Evolutionary conservation across 2,797 vertebrate genomes (phyloP).

Genomic region (Microtus californicus): DNA sequence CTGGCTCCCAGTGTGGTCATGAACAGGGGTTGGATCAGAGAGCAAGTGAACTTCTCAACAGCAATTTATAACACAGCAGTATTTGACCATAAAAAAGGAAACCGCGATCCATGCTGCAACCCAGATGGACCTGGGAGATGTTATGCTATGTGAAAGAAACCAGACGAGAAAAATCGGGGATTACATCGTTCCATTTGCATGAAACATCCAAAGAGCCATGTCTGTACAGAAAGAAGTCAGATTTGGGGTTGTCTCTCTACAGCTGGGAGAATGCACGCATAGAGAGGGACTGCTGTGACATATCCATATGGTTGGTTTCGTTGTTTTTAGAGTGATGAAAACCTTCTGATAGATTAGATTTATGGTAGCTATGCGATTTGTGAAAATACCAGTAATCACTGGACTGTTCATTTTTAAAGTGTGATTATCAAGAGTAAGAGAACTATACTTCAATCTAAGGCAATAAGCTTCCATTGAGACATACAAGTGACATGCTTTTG

Average conservation of each 20-base stretch:
- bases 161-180: not conserved
- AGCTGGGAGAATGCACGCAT: not conserved
- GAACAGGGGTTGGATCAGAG: not conserved
- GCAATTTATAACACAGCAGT: not conserved
- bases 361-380: not conserved
- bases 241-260: not conserved
- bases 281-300: not conserved
- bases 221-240: not conserved
- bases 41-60: not conserved
- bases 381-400: not conserved
- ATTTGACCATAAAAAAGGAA: not conserved
- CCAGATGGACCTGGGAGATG: not conserved
- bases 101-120: not conserved
- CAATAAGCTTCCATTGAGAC: conserved; percentile 16
- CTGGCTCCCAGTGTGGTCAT: not conserved
- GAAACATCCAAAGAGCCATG: conserved; percentile 4
- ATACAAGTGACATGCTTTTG: not conserved
- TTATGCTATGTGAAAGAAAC: not conserved
- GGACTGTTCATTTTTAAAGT: not conserved
- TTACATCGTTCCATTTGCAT: not conserved
- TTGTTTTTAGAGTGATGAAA: not conserved
- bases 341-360: not conserved
- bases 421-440: not conserved
- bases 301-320: not conserved
- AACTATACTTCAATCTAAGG: not conserved